Conservation (phyloP, 1,140 invertebrate species). For the Lucilia sericata region DNA sequence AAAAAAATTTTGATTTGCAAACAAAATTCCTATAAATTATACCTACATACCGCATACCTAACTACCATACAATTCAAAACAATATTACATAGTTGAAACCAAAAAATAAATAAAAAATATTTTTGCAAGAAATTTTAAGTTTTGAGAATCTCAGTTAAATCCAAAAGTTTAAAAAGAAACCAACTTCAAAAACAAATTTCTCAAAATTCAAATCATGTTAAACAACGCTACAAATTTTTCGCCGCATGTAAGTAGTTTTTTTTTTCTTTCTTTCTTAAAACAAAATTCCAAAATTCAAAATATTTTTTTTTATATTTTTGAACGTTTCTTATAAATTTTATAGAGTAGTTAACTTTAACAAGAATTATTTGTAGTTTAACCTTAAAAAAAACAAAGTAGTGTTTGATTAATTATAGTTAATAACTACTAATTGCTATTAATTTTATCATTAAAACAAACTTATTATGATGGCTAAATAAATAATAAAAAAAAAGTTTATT, state of each 20-base stretch:
- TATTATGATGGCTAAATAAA: too few relatives aligned
- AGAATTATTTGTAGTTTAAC: too few relatives aligned
- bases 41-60: not conserved
- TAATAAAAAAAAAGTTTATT: too few relatives aligned
- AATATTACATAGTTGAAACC: not conserved
- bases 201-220: constrained; percentile 49
- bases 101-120: not conserved
- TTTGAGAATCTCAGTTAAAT: not conserved
- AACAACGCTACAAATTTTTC: constrained; percentile 49
- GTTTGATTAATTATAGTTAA: too few relatives aligned
- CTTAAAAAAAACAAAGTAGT: too few relatives aligned
- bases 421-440: too few relatives aligned
- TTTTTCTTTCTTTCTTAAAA: not conserved
- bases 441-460: too few relatives aligned
- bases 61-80: not conserved
- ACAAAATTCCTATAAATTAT: not conserved
- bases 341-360: not conserved
- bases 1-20: not conserved
- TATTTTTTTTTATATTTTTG: not conserved
- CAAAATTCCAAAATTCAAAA: not conserved
- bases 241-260: constrained; percentile 49
- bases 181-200: constrained; percentile 14
- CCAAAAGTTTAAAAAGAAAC: constrained; percentile 35
- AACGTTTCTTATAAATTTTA: not conserved
- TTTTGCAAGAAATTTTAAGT: constrained; percentile 17